Conservation (phyloP, 2,888 invertebrate species). For the Drosophila tanythrix region DNA sequence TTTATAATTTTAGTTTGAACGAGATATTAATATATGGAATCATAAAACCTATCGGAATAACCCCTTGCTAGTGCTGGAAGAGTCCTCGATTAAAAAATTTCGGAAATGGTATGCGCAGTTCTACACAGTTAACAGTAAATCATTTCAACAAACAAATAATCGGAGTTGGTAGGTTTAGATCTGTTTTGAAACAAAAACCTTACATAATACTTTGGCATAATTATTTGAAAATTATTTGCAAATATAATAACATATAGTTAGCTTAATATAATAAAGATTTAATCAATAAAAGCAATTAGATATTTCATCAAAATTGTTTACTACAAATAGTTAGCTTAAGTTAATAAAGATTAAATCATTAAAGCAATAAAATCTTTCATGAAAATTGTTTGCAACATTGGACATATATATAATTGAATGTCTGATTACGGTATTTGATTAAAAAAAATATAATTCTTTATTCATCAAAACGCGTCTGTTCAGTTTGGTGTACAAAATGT, state of each 20-base stretch:
- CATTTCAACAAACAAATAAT: constrained; percentile 25
- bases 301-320: background rate
- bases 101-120: constrained; percentile 95
- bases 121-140: constrained; percentile 90
- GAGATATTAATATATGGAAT: constrained; percentile 95
- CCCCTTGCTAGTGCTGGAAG: constrained; percentile 91
- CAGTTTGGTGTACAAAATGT: too few species aligned
- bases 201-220: background rate
- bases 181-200: background rate
- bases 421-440: too few species aligned
- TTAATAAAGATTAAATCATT: background rate
- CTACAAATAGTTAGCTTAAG: background rate
- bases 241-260: background rate
- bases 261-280: background rate
- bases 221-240: background rate
- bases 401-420: too few species aligned
- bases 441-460: too few species aligned
- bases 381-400: background rate
- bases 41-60: constrained; percentile 90
- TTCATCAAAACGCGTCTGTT: too few species aligned
- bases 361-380: background rate
- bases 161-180: constrained; percentile 18
- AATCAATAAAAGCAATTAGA: background rate
- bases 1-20: constrained; percentile 88
- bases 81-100: constrained; percentile 89